Conservation (phyloP, 2,113 vertebrate genomes). For the Electrona antarctica region DNA sequence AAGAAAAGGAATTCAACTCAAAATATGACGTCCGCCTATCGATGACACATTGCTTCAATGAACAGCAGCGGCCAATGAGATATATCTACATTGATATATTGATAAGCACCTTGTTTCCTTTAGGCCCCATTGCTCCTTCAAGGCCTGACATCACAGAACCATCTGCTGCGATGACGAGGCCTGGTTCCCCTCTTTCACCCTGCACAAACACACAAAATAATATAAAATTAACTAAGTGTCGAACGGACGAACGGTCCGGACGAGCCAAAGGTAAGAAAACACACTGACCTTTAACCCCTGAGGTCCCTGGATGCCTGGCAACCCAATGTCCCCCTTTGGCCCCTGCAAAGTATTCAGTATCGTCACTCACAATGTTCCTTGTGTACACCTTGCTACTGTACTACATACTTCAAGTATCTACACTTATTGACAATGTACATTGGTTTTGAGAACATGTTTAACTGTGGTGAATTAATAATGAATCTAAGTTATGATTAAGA, state of each 20-base stretch:
- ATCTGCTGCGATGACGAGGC: constrained; percentile 73
- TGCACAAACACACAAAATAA: constrained; percentile 48
- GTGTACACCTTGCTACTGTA: too few relatives aligned
- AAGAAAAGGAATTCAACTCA: too few relatives aligned
- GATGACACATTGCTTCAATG: too few relatives aligned
- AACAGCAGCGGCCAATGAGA: too few relatives aligned
- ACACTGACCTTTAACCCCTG: constrained; percentile 75
- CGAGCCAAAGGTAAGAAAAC: not conserved
- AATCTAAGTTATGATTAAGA: too few relatives aligned
- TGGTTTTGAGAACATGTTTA: too few relatives aligned
- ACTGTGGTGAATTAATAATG: too few relatives aligned
- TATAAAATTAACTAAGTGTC: not conserved
- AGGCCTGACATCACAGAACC: constrained; percentile 73
- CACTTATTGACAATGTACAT: too few relatives aligned
- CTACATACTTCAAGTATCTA: too few relatives aligned
- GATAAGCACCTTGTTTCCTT: constrained; percentile 76
- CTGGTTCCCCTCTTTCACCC: constrained; percentile 93
- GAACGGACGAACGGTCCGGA: not conserved
- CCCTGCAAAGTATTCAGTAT: constrained; percentile 72
- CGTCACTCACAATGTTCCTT: too few relatives aligned
- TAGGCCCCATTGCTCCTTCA: constrained; percentile 77
- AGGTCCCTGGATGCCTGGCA: constrained; percentile 82
- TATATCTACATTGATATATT: not conserved
- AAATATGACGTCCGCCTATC: too few relatives aligned
- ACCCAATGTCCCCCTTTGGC: constrained; percentile 85